Conservation (phyloP, 2,113 vertebrate genomes). For the Chamaetylas fuelleborni region DNA sequence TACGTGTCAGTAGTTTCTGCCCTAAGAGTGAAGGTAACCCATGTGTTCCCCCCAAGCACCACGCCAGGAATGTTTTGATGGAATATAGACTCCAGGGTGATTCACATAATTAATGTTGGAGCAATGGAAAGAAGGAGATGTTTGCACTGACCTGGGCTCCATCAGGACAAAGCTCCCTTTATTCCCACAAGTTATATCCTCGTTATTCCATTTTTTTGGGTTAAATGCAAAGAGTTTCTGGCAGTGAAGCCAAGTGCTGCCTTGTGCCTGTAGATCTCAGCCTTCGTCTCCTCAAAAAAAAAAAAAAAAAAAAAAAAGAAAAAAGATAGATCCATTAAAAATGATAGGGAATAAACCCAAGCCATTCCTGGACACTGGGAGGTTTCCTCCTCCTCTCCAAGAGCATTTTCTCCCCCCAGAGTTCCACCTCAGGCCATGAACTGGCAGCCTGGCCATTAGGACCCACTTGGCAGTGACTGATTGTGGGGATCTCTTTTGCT, state of each 20-base stretch:
- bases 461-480: slow-evolving; percentile 74
- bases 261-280: neutral
- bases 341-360: neutral
- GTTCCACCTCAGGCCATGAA: slow-evolving; percentile 57
- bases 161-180: neutral
- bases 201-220: neutral
- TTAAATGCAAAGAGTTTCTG: neutral
- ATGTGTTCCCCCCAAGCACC: neutral
- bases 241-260: neutral
- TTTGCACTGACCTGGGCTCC: neutral
- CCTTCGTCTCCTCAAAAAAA: neutral
- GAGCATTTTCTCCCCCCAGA: neutral
- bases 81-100: neutral
- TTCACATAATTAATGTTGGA: neutral
- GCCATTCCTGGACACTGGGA: neutral
- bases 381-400: neutral
- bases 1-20: neutral
- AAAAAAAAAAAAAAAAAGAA: too few relatives aligned
- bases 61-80: neutral
- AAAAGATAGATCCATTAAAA: neutral
- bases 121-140: neutral
- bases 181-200: neutral
- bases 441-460: slow-evolving; percentile 52
- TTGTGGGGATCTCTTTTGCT: slow-evolving; percentile 14
- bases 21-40: neutral